Evolutionary conservation across 2,797 vertebrate species (phyloP).

Genomic region (Pyrocephalus nanus): DNA sequence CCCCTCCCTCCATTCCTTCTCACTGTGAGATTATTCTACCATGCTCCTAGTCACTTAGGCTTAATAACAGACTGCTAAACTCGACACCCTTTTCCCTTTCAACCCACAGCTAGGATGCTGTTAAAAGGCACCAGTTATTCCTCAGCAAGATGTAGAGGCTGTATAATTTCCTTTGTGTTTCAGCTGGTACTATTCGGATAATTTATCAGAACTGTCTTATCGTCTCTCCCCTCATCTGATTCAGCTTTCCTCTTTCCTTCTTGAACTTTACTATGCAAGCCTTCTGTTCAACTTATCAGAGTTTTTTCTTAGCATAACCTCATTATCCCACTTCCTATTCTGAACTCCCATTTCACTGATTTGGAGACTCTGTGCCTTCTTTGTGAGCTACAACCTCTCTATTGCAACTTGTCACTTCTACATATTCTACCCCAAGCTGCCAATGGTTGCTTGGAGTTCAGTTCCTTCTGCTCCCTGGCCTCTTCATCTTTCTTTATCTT

Average conservation of each 20-base stretch:
- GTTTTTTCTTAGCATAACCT: background rate
- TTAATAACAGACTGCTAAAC: background rate
- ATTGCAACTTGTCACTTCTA: background rate
- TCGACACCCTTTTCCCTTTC: background rate
- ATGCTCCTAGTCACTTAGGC: background rate
- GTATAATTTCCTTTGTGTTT: background rate
- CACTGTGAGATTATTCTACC: background rate
- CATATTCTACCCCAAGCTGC: background rate
- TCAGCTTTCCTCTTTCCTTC: background rate
- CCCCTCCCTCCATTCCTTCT: background rate
- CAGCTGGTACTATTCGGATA: background rate
- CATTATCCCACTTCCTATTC: background rate
- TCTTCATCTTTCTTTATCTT: background rate
- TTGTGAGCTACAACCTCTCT: background rate
- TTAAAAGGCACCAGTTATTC: background rate
- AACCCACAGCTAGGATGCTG: background rate
- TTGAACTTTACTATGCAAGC: background rate
- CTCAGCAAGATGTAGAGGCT: background rate
- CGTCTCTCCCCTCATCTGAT: background rate
- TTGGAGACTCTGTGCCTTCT: background rate
- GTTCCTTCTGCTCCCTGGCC: background rate
- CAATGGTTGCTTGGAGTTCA: background rate
- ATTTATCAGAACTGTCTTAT: background rate
- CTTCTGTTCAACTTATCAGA: background rate
- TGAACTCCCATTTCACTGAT: background rate